Base-by-base conservation (phyloP, 2,888 invertebrate genomes). In the Melinaea menophilus region DNA sequence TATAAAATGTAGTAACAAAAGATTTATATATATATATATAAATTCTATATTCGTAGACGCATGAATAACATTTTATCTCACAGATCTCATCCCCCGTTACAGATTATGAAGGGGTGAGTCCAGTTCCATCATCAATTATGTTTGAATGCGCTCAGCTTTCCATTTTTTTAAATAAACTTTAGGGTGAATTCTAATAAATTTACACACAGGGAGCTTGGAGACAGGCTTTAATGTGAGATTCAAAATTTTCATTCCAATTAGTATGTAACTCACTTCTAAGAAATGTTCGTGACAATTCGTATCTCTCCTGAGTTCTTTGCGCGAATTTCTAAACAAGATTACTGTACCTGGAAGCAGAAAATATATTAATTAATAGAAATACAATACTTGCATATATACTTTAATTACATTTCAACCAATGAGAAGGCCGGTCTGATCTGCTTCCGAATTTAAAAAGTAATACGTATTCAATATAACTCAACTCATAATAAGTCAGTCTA, bases 131-230 rank as follows among this genome's bases (percentile, higher is more conserved):
- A 86, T 88, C 86, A 88, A 88, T 89, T 88, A 90, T 88, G 81
- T 81, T 82, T 80, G 82, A 83, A 79, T 76, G 78, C 78, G 79
- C 79, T 75, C 79, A 69, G 81, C 82, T 85, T 85, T 84, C 83
- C 85, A 84, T 86, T 88, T 89, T 89, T 89, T 87, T 78, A 88
- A 88, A 88, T 87, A 88, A 86, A 86, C 86, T 78, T 72, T 73
- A 73, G 73, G 77, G 82, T 85, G 85, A 82, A 78, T 70, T 75
- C 73, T 85, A 85, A 86, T 82, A 81, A 81, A 84, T 85, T 88
- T 84, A 84, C 77, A 72, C 68, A 72, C 74, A 72, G 78, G 75
- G 76, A 72, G 41, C 11, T 41, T 41, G 41, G 41, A 41, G 41
- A 41, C 41, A 41, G 11, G 11, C 9, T 9, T 41, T 41, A 9